phyloP scores from a whole-genome alignment of 2,113 vertebrate species.

The Oostethus manadensis region DNA sequence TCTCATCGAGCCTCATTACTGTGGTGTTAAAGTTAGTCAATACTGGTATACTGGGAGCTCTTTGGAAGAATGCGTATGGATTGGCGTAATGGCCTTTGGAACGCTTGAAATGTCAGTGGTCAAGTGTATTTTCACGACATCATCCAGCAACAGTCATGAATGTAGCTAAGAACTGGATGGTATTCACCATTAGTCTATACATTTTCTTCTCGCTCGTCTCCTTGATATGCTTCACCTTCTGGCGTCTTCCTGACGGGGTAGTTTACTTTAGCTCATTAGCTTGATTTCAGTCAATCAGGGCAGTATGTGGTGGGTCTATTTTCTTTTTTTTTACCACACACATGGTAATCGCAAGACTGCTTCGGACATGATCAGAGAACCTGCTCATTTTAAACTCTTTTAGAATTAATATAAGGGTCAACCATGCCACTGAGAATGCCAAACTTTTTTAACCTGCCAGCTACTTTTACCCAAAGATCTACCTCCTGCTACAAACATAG shows the following conservation, averaged over 20 bases:
- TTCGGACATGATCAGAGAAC: neutral
- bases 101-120: constrained; percentile 24
- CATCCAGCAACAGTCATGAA: constrained; percentile 3
- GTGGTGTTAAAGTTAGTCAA: constrained; percentile 3
- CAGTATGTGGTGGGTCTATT: neutral
- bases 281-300: neutral
- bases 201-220: neutral
- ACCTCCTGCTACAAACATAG: no score
- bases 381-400: no score
- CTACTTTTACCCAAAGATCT: no score
- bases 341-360: neutral
- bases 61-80: constrained; percentile 1
- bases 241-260: neutral
- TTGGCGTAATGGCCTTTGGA: constrained; percentile 10
- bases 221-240: neutral
- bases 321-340: constrained; percentile 1
- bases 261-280: constrained; percentile 25
- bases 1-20: neutral
- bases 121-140: neutral
- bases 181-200: neutral
- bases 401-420: no score
- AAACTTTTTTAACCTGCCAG: no score
- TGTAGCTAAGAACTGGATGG: neutral
- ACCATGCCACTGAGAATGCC: no score
- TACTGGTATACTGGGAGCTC: neutral